Base-by-base conservation (phyloP, 2,888 invertebrate genomes). In the Sinelater perroti region DNA sequence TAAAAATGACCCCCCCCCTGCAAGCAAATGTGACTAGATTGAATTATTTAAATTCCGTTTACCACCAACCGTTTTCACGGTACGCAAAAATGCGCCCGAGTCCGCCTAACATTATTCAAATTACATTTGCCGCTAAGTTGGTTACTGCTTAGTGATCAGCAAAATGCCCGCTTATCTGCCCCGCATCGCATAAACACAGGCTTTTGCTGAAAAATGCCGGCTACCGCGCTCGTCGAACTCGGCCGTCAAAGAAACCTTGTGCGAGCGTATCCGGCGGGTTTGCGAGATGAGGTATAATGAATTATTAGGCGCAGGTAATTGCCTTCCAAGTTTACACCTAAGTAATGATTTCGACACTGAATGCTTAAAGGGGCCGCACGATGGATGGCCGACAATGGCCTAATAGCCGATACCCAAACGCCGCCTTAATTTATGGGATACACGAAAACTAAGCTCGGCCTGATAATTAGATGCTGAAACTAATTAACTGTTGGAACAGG, bases 401-500 rank as follows among this genome's bases (percentile, higher is more conserved):
- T 72, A 73, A 74, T 72, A 70, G 72, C 67, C 67, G 63, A 65
- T 64, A 62, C 57, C 61, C 64, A 67, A 66, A 65, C 67, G 66
- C 64, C 63, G 46, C 69, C 69, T 70, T 78, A 77, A 78, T 78
- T 79, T 79, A 79, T 78, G 78, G 75, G 74, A 73, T 73, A 70
- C 75, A 75, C 75, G 75, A 77, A 78, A 78, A 76, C 75, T 73
- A 72, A 76, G 72, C 72, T 72, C 73, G 70, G 68, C 71, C 72
- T 72, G 79, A 79, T 80, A 80, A 79, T 80, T 80, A 79, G 79
- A 79, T 78, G 80, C 75, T 79, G 78, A 79, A 79, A 79, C 79
- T 80, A 80, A 80, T 80, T 80, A 80, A 79, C 78, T 73, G 75
- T 73, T 70, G 73, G 75, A 75, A 73, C 75, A 72, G 69, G 72